Base-by-base conservation (phyloP, 2,888 invertebrate species). In the Lysandra coridon region DNA sequence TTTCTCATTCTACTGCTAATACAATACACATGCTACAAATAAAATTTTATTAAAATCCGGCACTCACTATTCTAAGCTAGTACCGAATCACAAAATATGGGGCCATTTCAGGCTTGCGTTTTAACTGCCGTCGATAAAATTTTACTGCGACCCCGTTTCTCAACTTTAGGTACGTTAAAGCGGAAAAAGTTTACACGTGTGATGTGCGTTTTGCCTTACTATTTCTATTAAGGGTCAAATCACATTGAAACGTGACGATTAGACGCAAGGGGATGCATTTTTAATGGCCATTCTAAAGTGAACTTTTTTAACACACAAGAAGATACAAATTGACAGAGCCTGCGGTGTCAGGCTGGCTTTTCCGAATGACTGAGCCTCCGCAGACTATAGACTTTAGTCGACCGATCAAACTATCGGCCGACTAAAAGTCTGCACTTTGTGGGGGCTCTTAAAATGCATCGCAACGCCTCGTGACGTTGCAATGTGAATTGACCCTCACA, bases 181-280 rank as follows among this genome's bases (percentile, higher is more conserved):
- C 80, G 82, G 83, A 83, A 86, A 90, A 91, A 91, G 86, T 82
- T 91, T 74, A 89, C 89, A 89, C 10, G 44, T 44, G 44, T 10
- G 7, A 44, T 87, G 88, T 90, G 89, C 86, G 84, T 83, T 83
- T 84, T 89, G 89, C 85, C 86, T 85, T 83, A 82, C 84, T 85
- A 82, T 83, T 86, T 87, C 87, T 89, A 91, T 90, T 89, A 44
- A 44, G 44, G 44, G 49, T 49, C 49, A 10, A 49, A 49, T 49
- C 49, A 49, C 49, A 49, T 49, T 49, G 49, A 12, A 49, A 10
- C 10, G 49, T 49, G 2, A 49, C 49, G 49, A 10, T 10, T 49
- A 49, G 49, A 49, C 49, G 49, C 10, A 49, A 7, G 7, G 1
- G 40, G 44, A 44, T 44, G 40, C 5, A 40, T 40, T 40, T 40